Conservation (phyloP, 2,797 vertebrate species). For the Margarornis squamiger region DNA sequence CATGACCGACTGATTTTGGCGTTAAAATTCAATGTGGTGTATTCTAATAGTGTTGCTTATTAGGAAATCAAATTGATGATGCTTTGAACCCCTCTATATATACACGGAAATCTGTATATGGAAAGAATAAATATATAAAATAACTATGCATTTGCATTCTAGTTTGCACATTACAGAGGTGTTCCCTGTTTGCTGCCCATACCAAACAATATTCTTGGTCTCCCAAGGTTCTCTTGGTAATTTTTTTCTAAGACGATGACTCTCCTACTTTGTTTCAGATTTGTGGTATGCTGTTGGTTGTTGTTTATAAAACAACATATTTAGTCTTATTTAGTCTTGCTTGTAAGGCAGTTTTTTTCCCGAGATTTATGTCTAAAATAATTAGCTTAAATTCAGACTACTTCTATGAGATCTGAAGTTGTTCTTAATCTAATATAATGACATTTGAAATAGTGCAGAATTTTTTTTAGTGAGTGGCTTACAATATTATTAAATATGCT, state of each 20-base stretch:
- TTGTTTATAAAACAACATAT: neutral
- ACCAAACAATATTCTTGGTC: neutral
- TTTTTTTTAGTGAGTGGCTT: neutral
- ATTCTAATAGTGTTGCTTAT: neutral
- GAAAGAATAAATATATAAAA: neutral
- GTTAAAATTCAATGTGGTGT: neutral
- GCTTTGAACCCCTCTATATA: neutral
- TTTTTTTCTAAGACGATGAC: neutral
- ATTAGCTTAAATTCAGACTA: neutral
- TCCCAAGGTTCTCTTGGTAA: neutral
- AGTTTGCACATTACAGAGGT: neutral
- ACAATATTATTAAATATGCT: neutral
- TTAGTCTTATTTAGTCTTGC: neutral
- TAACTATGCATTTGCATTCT: neutral
- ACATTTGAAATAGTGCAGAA: neutral
- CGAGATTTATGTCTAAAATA: neutral
- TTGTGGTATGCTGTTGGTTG: neutral
- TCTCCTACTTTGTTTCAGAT: neutral
- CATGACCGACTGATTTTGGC: neutral
- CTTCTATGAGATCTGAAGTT: neutral
- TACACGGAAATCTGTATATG: neutral
- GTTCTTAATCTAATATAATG: neutral
- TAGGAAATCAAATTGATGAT: neutral
- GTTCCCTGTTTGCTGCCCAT: neutral
- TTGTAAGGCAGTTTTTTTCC: neutral